phyloP scores from a whole-genome alignment of 30 jellyfish, hydroid and myxozoan genomes.

The Nemopilema nomurai region DNA sequence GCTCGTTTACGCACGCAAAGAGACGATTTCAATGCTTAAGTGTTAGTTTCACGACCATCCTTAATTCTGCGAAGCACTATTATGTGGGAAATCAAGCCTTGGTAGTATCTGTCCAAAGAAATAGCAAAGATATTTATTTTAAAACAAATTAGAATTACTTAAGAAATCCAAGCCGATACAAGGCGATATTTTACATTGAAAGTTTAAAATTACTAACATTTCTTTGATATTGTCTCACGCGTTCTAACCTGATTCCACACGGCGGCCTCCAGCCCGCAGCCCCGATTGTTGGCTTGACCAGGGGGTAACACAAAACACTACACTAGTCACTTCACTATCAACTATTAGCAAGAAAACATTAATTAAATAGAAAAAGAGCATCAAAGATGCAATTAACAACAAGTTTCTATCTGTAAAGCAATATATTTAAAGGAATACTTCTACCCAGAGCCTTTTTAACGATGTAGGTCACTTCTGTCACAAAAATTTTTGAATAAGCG shows the following conservation, averaged over 20 bases:
- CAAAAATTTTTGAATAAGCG: neutral
- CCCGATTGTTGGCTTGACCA: neutral
- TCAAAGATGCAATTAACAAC: too few relatives aligned
- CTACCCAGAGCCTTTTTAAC: too few relatives aligned
- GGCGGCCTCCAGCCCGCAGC: neutral
- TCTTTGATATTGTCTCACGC: neutral
- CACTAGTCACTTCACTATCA: neutral
- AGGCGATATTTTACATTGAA: neutral
- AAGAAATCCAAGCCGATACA: neutral
- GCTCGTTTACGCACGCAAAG: neutral
- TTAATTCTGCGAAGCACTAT: too few relatives aligned
- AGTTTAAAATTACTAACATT: neutral
- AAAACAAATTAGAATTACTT: neutral
- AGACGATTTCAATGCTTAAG: neutral
- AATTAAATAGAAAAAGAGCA: too few relatives aligned
- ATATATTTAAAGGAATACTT: too few relatives aligned
- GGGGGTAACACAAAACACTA: neutral
- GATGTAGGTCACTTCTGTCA: too few relatives aligned
- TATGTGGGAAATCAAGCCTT: too few relatives aligned
- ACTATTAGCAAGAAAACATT: too few relatives aligned
- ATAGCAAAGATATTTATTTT: neutral
- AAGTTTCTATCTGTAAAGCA: too few relatives aligned
- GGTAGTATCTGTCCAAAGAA: too few relatives aligned
- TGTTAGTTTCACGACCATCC: neutral
- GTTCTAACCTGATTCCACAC: neutral